Evolutionary conservation across 2,797 vertebrate species (phyloP).

Genomic region (Gorsachius magnificus): DNA sequence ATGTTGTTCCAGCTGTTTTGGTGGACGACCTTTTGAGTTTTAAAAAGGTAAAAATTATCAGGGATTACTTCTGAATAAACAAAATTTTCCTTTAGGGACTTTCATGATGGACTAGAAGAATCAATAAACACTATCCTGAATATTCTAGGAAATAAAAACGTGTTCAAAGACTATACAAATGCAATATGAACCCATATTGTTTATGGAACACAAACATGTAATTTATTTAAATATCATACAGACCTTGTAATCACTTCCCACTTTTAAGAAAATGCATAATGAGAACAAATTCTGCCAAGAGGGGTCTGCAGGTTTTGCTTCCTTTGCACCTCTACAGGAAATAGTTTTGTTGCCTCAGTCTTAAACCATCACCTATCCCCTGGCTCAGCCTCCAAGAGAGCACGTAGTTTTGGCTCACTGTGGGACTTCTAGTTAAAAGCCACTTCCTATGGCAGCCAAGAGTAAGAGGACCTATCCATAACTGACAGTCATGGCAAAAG

Average conservation of each 20-base stretch:
- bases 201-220: background rate
- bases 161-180: background rate
- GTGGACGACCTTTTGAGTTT: background rate
- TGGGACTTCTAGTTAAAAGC: background rate
- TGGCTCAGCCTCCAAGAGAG: background rate
- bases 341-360: background rate
- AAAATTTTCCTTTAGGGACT: background rate
- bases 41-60: background rate
- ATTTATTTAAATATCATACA: background rate
- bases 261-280: background rate
- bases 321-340: background rate
- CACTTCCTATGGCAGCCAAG: background rate
- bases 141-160: background rate
- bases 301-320: background rate
- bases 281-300: background rate
- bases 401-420: rapidly evolving
- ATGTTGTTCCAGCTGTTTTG: background rate
- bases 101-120: background rate
- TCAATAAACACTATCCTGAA: background rate
- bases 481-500: background rate
- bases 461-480: background rate
- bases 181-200: background rate
- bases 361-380: background rate
- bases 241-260: background rate
- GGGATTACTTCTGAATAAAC: background rate